Evolutionary conservation across 2,113 vertebrate genomes (phyloP).

Genomic region (Cygnus atratus): DNA sequence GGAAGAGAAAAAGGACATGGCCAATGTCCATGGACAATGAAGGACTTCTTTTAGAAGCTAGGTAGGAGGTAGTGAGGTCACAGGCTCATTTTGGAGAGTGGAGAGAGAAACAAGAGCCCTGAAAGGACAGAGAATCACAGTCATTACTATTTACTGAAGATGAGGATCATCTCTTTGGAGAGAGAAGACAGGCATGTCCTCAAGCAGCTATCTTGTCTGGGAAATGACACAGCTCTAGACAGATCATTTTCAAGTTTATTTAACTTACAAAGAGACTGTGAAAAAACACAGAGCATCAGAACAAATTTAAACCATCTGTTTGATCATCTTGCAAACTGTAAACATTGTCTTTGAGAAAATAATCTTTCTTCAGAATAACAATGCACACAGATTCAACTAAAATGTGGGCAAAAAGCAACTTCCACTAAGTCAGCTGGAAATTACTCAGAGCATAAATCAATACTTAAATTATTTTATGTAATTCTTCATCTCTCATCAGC

Average conservation of each 20-base stretch:
- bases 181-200: conserved; percentile 34
- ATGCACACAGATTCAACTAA: conserved; percentile 12
- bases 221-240: conserved; percentile 60
- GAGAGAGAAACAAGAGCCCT: background rate
- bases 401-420: conserved; percentile 8
- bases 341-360: conserved; percentile 57
- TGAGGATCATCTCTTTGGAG: conserved; percentile 17
- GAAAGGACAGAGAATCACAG: background rate
- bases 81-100: background rate
- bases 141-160: background rate
- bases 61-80: background rate
- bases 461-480: conserved; percentile 30
- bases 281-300: conserved; percentile 65
- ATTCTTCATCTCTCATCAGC: background rate
- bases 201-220: conserved; percentile 22
- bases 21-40: background rate
- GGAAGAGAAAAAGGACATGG: background rate
- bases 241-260: conserved; percentile 66
- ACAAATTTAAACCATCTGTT: conserved; percentile 69
- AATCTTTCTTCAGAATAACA: conserved; percentile 44
- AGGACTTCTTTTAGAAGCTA: conserved; percentile 10
- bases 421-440: conserved; percentile 20
- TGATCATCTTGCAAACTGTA: conserved; percentile 63
- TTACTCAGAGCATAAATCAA: background rate
- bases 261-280: conserved; percentile 65